These are phyloP conservation scores for Drosophila kanapiae DNA, from an alignment of 1,140 invertebrate genomes.

Conservation along the genomic window DNA sequence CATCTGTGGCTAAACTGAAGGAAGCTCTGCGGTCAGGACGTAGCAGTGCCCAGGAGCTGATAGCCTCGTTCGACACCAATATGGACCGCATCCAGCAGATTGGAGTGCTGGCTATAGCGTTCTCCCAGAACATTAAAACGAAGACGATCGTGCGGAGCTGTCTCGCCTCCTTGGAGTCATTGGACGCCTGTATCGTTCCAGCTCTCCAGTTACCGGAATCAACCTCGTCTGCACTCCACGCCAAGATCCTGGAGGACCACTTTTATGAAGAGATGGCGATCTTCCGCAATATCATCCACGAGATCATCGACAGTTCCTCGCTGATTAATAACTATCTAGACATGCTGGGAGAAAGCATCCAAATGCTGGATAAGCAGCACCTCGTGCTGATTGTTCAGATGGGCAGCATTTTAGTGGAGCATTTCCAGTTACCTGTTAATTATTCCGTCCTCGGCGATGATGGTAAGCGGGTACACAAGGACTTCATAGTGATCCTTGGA, in stretches of 20 bases:
- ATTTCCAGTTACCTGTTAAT: constrained; percentile 64
- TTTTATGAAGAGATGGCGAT: constrained; percentile 68
- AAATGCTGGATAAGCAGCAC: constrained; percentile 32
- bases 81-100: constrained; percentile 78
- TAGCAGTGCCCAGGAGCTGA: constrained; percentile 39
- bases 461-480: constrained; percentile 52
- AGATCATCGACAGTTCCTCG: constrained; percentile 74
- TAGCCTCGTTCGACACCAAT: constrained; percentile 69
- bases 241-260: constrained; percentile 67
- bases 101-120: constrained; percentile 78
- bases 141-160: constrained; percentile 75
- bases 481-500: constrained; percentile 63
- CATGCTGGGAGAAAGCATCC: constrained; percentile 48
- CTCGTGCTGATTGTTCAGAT: constrained; percentile 51
- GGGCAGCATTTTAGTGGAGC: constrained; percentile 66
- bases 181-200: constrained; percentile 73
- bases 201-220: constrained; percentile 54
- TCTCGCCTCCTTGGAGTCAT: constrained; percentile 73
- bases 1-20: constrained; percentile 49
- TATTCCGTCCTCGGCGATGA: constrained; percentile 30
- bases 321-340: constrained; percentile 68
- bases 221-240: constrained; percentile 31
- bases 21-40: constrained; percentile 21
- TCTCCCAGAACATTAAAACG: constrained; percentile 68
- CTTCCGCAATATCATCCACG: constrained; percentile 72